Evolutionary conservation across 2,888 invertebrate genomes (phyloP), one percentile per base, ranked within the genome.

Genomic region (Nomada goodeniana): DNA sequence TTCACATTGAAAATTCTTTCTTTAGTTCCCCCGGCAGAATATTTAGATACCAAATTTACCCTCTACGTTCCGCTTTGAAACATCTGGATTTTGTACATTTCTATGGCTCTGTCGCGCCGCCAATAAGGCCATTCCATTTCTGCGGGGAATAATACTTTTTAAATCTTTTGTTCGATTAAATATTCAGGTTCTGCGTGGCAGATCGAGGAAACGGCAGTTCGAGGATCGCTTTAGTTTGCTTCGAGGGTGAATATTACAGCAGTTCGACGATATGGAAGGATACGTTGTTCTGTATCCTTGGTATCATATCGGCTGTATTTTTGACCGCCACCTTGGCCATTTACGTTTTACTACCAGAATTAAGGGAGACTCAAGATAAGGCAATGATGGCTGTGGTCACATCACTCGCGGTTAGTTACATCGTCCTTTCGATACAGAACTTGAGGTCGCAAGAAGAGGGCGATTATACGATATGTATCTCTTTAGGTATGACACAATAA

Each of bases 281-380:
- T 53, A 67, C 70, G 11, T 26, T 91, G 1, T 87, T 91, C 73
- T 91, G 92, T 13, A 70, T 83, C 29, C 85, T 90, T 42, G 87
- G 89, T 74, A 92, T 95, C 2, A 92, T 95, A n/a, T 96, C 96
- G 0, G 95, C 95, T 0, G 88, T 95, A 29, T 96, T 96, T 88
- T 94, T 96, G 0, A 87, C 95, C 11, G 90, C 94, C 13, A 96
- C 96, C 0, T 93, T 96, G 47, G 91, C 94, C 0, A 95, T 96
- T 3, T 97, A 96, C 91, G 91, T 94, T 61, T 94, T 94, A 65
- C 91, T 96, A 36, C 96, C 96, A 9, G 95, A 95, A 90, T 92
- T 96, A 89, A 94, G 96, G 70, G 95, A 95, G 79, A 94, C 96
- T 20, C 95, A 96, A 94, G 96, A 96, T 53, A 94, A 96, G 87